These are phyloP conservation scores for Plutella xylostella DNA, from an alignment of 2,888 invertebrate genomes.

Conservation along the genomic window DNA sequence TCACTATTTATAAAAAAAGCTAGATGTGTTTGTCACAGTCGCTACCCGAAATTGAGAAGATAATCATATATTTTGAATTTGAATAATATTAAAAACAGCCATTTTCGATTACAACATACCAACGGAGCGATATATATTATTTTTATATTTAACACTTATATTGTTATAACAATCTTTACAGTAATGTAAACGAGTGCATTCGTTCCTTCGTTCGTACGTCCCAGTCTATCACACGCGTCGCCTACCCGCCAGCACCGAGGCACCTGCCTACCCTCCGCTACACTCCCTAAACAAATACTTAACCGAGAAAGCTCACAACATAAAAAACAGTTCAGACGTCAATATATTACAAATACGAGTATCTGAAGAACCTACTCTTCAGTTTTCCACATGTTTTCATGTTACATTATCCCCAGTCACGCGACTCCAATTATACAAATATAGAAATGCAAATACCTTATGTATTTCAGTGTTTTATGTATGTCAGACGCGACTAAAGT, in stretches of 20 bases:
- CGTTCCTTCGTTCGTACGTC: not conserved
- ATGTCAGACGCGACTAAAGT: no score
- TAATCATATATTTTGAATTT: slow-evolving; percentile 32
- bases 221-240: slow-evolving; percentile 38
- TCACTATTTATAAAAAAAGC: not conserved
- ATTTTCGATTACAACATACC: slow-evolving; percentile 34
- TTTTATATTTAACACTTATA: slow-evolving; percentile 60
- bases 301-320: not conserved
- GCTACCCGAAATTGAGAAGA: slow-evolving; percentile 19
- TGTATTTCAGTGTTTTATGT: no score
- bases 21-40: not conserved
- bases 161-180: slow-evolving; percentile 44
- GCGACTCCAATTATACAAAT: no score
- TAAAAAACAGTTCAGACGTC: no score
- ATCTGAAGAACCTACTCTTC: no score
- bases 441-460: no score
- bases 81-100: slow-evolving; percentile 65
- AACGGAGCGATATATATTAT: slow-evolving; percentile 38
- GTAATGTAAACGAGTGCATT: slow-evolving; percentile 26
- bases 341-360: no score
- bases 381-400: no score
- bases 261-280: not conserved
- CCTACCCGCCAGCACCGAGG: slow-evolving; percentile 1
- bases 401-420: no score
- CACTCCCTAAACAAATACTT: no score